These are phyloP conservation scores for Agriopis marginaria DNA, from an alignment of 2,888 invertebrate genomes.

Conservation along the genomic window DNA sequence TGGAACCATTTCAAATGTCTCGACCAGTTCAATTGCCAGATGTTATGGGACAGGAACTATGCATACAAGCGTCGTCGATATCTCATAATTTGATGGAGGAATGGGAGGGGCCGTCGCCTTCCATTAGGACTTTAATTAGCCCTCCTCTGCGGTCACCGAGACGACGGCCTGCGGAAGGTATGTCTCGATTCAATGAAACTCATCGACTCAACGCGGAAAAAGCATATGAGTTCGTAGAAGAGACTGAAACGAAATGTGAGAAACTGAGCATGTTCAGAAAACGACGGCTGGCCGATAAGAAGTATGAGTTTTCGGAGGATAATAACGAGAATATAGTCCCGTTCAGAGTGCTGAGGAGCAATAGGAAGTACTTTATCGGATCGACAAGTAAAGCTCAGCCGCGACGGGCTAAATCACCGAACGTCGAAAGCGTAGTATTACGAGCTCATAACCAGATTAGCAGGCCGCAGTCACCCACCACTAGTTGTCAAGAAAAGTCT, in stretches of 20 bases:
- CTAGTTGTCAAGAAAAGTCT: slow-evolving; percentile 64
- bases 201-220: slow-evolving; percentile 88
- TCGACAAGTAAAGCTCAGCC: slow-evolving; percentile 66
- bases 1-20: slow-evolving; percentile 79
- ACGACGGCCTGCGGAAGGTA: slow-evolving; percentile 80
- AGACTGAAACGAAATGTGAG: slow-evolving; percentile 92
- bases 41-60: slow-evolving; percentile 81
- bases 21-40: slow-evolving; percentile 77
- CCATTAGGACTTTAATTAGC: slow-evolving; percentile 80
- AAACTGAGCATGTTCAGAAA: slow-evolving; percentile 95
- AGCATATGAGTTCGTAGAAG: slow-evolving; percentile 95
- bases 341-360: slow-evolving; percentile 87
- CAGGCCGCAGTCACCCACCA: slow-evolving; percentile 67
- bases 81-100: slow-evolving; percentile 82
- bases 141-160: slow-evolving; percentile 80
- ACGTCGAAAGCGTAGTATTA: slow-evolving; percentile 76
- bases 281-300: slow-evolving; percentile 94
- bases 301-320: slow-evolving; percentile 96
- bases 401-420: slow-evolving; percentile 75
- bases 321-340: slow-evolving; percentile 89
- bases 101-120: slow-evolving; percentile 83
- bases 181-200: slow-evolving; percentile 83
- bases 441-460: slow-evolving; percentile 81
- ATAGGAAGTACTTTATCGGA: slow-evolving; percentile 82
- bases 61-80: slow-evolving; percentile 79